Evolutionary conservation across 2,797 vertebrate species (phyloP).

Genomic region (Sarcophilus harrisii): DNA sequence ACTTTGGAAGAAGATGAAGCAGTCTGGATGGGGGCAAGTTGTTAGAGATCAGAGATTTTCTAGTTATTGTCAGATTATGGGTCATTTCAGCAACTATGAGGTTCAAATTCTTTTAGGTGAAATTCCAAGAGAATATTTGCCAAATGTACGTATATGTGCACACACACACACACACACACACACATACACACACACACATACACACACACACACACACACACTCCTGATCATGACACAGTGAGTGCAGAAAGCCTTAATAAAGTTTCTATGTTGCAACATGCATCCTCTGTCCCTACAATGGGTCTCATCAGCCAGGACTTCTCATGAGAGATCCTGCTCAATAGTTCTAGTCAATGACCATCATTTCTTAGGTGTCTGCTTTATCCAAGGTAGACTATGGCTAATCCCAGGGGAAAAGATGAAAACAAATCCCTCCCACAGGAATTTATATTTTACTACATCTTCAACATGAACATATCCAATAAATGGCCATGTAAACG

Average conservation of each 20-base stretch:
- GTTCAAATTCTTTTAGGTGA: neutral
- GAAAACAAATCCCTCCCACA: neutral
- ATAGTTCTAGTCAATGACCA: neutral
- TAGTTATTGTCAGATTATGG: slow-evolving; percentile 14
- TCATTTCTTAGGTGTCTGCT: neutral
- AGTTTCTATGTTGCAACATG: neutral
- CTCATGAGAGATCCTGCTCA: neutral
- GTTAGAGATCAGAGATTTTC: slow-evolving; percentile 4
- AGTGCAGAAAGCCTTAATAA: neutral
- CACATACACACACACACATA: neutral
- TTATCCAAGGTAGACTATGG: neutral
- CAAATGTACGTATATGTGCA: too few relatives aligned
- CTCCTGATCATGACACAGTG: neutral
- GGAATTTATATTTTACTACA: neutral
- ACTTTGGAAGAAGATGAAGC: neutral
- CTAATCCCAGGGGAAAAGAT: neutral
- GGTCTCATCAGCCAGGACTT: neutral
- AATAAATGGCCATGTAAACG: neutral
- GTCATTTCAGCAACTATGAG: neutral
- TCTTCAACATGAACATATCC: neutral
- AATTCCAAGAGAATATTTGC: slow-evolving; percentile 45
- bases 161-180: neutral
- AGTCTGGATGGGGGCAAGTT: neutral
- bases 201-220: too few relatives aligned
- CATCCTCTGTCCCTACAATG: neutral